These are phyloP conservation scores for Cyclura pinguis DNA, from an alignment of 2,797 vertebrate species.

Conservation along the genomic window DNA sequence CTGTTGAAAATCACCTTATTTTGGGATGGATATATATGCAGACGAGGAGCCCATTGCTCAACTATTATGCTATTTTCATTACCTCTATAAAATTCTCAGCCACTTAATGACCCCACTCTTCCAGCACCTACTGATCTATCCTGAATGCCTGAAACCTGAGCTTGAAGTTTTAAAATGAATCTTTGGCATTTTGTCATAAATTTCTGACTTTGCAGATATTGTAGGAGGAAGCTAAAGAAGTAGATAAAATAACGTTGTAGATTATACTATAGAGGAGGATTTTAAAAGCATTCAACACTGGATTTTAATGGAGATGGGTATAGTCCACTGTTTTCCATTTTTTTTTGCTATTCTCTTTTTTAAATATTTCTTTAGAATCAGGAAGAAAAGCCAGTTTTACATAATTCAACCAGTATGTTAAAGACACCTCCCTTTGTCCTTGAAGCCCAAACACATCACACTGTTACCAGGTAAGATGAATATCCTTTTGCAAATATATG, in stretches of 20 bases:
- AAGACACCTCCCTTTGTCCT: slow-evolving; percentile 32
- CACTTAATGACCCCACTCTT: slow-evolving; percentile 37
- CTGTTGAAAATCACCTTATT: slow-evolving; percentile 2
- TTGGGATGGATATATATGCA: neutral
- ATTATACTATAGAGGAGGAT: slow-evolving; percentile 4
- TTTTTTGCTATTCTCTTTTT: neutral
- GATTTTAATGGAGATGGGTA: neutral
- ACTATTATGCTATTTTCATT: slow-evolving; percentile 37
- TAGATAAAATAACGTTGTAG: neutral
- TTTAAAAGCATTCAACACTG: neutral
- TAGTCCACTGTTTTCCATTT: neutral
- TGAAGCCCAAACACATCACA: slow-evolving; percentile 23
- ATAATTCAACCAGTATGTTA: neutral
- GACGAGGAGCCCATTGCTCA: slow-evolving; percentile 29
- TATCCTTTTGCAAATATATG: slow-evolving; percentile 13
- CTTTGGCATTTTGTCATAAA: slow-evolving; percentile 36
- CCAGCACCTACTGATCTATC: slow-evolving; percentile 42
- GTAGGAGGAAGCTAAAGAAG: neutral
- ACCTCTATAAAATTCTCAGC: slow-evolving; percentile 46
- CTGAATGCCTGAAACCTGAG: slow-evolving; percentile 56
- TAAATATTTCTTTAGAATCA: slow-evolving; percentile 62
- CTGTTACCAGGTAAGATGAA: slow-evolving; percentile 59
- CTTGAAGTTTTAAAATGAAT: slow-evolving; percentile 54
- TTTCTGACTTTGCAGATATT: neutral
- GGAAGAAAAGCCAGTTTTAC: slow-evolving; percentile 60